Evolutionary conservation across 2,113 vertebrate species (phyloP).

Genomic region (Malurus cyaneus): DNA sequence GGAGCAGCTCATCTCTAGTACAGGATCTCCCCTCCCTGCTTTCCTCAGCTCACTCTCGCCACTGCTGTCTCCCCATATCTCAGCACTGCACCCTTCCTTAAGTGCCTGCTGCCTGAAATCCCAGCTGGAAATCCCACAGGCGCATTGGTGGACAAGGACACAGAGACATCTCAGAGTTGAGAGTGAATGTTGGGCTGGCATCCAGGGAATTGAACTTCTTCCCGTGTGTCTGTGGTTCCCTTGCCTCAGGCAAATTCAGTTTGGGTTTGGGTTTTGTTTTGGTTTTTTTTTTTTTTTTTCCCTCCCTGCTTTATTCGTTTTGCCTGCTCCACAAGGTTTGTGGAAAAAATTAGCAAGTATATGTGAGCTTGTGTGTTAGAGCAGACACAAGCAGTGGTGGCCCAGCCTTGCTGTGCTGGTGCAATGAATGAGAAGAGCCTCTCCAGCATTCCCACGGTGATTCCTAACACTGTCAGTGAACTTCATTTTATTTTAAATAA

Average conservation of each 20-base stretch:
- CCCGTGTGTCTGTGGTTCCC: background rate
- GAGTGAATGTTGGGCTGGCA: background rate
- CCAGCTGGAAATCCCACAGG: background rate
- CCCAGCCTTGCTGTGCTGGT: background rate
- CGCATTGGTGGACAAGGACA: background rate
- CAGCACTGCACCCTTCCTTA: rapidly evolving
- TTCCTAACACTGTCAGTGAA: background rate
- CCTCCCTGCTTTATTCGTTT: too few relatives aligned
- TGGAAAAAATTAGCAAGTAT: background rate
- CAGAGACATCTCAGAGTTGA: too few relatives aligned
- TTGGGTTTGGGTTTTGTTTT: too few relatives aligned
- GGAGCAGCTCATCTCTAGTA: background rate
- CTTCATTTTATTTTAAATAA: background rate
- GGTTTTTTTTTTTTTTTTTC: too few relatives aligned
- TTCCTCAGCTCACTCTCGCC: background rate
- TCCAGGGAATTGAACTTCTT: background rate
- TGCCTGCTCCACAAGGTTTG: background rate
- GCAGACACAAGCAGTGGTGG: background rate
- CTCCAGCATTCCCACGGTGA: background rate
- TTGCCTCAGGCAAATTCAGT: background rate
- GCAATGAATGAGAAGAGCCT: background rate
- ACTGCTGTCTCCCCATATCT: background rate
- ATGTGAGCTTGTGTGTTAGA: background rate
- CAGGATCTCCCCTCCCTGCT: background rate
- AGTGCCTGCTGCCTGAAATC: background rate